Percentiles rank a stretch among this genome's conserved stretches.
Conservation (phyloP, 2,797 vertebrate genomes). For the Schizopygopsis pylzovi region DNA sequence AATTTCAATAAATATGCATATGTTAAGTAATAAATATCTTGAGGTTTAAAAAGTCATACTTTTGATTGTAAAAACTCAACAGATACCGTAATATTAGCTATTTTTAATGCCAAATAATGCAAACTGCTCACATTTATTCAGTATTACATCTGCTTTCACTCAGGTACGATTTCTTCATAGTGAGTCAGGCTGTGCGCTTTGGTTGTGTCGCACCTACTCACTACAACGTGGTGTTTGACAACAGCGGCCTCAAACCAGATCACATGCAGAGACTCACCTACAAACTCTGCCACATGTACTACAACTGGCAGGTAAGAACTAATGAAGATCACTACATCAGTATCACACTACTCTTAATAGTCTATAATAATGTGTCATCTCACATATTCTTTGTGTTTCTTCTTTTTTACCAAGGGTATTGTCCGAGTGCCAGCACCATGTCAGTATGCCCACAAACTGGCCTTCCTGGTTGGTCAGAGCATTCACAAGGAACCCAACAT, state of each 20-base stretch:
- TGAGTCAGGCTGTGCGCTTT: conserved; percentile 87
- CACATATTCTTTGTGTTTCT: not conserved
- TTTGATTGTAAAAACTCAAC: not conserved
- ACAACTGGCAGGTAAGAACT: conserved; percentile 92
- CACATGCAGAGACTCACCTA: conserved; percentile 95
- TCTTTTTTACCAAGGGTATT: conserved; percentile 79
- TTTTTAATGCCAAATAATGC: not conserved
- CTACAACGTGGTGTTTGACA: conserved; percentile 95
- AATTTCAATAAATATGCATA: no score
- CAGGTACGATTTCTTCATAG: conserved; percentile 96
- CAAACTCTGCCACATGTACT: conserved; percentile 96
- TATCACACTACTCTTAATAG: not conserved
- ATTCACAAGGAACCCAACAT: conserved; percentile 87
- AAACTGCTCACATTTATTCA: not conserved
- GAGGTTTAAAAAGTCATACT: not conserved
- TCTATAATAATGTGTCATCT: not conserved
- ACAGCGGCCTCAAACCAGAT: conserved; percentile 90
- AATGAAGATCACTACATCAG: not conserved
- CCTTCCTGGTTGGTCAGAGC: conserved; percentile 94
- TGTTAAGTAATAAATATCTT: no score
- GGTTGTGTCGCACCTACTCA: conserved; percentile 92
- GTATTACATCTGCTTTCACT: not conserved
- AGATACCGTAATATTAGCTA: not conserved
- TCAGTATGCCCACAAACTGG: conserved; percentile 95
- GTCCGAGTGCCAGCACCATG: conserved; percentile 95